A percentile compares a stretch with the other conserved stretches of the same genome.
Evolutionary conservation across 1,140 invertebrate species (phyloP).

Genomic region (Gyrodactylus salaris): DNA sequence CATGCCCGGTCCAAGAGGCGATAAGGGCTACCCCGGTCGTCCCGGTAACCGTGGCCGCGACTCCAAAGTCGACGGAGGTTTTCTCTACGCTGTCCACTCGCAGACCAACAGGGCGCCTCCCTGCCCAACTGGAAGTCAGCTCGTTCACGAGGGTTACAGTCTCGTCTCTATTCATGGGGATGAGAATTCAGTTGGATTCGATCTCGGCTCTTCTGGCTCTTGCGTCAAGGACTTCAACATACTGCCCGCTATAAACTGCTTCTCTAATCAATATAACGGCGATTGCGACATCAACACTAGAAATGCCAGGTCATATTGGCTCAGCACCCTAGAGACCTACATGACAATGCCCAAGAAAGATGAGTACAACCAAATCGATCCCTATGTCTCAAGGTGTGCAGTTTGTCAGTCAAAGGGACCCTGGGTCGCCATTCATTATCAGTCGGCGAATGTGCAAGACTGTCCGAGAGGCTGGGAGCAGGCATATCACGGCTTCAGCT

Average conservation of each 20-base stretch:
- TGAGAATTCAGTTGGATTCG: neutral
- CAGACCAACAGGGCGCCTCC: neutral
- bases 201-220: neutral
- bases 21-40: neutral
- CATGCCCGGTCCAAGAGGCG: neutral
- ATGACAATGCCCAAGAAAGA: neutral
- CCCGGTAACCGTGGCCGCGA: neutral
- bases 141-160: neutral
- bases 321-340: neutral
- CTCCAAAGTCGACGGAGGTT: neutral
- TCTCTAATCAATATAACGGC: neutral
- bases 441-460: neutral
- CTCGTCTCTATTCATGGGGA: neutral
- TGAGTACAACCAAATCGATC: neutral
- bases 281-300: neutral
- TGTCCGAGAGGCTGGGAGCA: neutral
- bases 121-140: neutral
- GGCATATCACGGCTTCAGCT: neutral
- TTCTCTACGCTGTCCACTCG: neutral
- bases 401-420: neutral
- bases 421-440: neutral
- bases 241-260: neutral
- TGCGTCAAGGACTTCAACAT: neutral
- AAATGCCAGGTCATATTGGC: constrained; percentile 3
- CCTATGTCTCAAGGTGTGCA: neutral